phyloP scores from a whole-genome alignment of 1,140 invertebrate species.

The Pseudomyrmex gracilis region DNA sequence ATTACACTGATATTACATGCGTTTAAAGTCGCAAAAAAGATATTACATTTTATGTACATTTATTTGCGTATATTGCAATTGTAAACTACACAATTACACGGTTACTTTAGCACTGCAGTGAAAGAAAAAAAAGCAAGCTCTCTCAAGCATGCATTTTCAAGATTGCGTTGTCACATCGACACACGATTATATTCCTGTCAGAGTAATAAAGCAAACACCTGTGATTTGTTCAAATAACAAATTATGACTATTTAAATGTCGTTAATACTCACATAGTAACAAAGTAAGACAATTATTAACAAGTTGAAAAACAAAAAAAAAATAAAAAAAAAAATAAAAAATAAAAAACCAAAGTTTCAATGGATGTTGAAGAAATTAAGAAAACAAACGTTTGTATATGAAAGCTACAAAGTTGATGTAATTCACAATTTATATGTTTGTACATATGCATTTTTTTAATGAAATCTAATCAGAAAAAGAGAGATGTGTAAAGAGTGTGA shows the following conservation, averaged over 20 bases:
- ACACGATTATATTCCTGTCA: background rate
- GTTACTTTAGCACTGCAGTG: background rate
- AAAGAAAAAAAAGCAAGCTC: background rate
- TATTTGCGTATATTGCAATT: constrained; percentile 21
- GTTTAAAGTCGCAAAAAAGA: background rate
- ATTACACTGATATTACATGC: background rate
- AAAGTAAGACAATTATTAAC: background rate
- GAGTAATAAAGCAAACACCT: background rate
- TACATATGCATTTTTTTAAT: background rate
- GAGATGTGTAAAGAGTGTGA: too few relatives aligned
- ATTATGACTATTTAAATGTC: background rate
- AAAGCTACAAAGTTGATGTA: background rate
- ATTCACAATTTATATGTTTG: background rate
- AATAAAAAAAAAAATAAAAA: background rate
- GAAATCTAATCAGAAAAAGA: too few relatives aligned
- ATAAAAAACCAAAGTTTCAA: background rate
- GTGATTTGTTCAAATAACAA: background rate
- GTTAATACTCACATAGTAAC: background rate
- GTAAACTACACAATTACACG: background rate
- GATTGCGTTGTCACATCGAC: background rate
- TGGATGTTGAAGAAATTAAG: background rate
- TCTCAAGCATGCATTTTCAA: background rate
- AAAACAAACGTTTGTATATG: background rate
- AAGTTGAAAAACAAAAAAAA: background rate
- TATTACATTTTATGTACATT: constrained; percentile 24